A percentile compares a stretch with the other conserved stretches of the same genome.
These are phyloP conservation scores for Entomobrya proxima DNA, from an alignment of 2,888 invertebrate species.

Conservation along the genomic window DNA sequence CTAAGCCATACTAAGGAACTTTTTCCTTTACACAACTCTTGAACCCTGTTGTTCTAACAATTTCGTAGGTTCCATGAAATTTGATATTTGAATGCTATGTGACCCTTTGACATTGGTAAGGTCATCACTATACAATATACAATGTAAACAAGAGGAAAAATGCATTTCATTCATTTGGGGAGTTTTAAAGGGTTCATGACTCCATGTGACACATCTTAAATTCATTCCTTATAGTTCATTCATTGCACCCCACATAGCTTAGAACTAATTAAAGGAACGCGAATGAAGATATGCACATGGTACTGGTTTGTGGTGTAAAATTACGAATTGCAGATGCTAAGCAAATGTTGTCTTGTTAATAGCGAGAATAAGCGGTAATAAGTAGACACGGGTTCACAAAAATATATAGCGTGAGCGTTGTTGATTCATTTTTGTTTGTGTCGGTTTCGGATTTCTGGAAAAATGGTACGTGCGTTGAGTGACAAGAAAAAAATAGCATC, in stretches of 20 bases:
- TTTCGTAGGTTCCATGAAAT: too few relatives aligned
- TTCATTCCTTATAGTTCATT: not conserved
- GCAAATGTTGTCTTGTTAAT: not conserved
- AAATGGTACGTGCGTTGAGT: slow-evolving; percentile 25
- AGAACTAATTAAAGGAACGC: not conserved
- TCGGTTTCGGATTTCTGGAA: not conserved
- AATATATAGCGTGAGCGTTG: not conserved
- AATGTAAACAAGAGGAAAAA: too few relatives aligned
- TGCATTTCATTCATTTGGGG: too few relatives aligned
- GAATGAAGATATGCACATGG: not conserved
- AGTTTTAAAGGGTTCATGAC: too few relatives aligned
- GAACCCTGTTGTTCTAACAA: too few relatives aligned
- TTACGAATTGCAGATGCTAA: slow-evolving; percentile 26
- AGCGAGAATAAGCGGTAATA: too few relatives aligned
- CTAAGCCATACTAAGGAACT: too few relatives aligned
- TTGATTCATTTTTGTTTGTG: not conserved
- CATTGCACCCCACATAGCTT: not conserved
- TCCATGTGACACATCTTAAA: too few relatives aligned
- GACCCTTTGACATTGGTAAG: too few relatives aligned
- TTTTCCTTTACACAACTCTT: too few relatives aligned
- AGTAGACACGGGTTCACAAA: slow-evolving; percentile 30
- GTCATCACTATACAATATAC: too few relatives aligned
- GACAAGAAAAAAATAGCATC: not conserved
- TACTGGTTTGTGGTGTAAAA: not conserved
- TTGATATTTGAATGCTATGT: too few relatives aligned